Evolutionary conservation across 2,797 vertebrate species (phyloP).

Genomic region (Danio albolineatus): DNA sequence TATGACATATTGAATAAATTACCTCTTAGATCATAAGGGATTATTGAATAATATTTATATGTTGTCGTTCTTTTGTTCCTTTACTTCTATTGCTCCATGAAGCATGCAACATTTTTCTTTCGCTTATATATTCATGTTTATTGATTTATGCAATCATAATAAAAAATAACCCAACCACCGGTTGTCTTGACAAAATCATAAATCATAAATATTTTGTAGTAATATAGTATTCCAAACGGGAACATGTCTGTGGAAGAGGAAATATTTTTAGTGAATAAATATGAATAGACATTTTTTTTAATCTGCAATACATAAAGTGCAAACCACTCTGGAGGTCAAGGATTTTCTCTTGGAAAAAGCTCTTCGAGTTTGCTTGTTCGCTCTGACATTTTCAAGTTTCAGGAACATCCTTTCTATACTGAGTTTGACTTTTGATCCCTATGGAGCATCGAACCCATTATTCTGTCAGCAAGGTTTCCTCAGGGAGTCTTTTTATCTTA

Average conservation of each 20-base stretch:
- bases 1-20: too few relatives aligned
- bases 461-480: neutral
- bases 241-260: neutral
- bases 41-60: too few relatives aligned
- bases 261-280: neutral
- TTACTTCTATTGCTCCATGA: too few relatives aligned
- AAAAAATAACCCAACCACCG: too few relatives aligned
- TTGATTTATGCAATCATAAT: too few relatives aligned
- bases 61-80: too few relatives aligned
- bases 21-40: too few relatives aligned
- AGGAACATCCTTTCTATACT: slow-evolving; percentile 1
- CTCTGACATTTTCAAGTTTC: slow-evolving; percentile 28
- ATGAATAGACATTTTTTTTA: neutral
- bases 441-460: neutral
- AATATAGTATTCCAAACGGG: neutral
- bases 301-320: slow-evolving; percentile 12
- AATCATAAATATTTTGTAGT: neutral
- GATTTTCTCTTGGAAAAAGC: slow-evolving; percentile 1
- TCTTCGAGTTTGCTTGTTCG: slow-evolving; percentile 13
- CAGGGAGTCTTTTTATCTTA: neutral
- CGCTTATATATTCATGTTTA: too few relatives aligned
- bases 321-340: neutral
- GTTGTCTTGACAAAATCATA: too few relatives aligned
- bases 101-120: too few relatives aligned
- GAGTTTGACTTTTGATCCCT: slow-evolving; percentile 26